Evolutionary conservation across 2,888 invertebrate species (phyloP), one percentile per base, ranked within the genome.

Genomic region (Hanleya hanleyi): DNA sequence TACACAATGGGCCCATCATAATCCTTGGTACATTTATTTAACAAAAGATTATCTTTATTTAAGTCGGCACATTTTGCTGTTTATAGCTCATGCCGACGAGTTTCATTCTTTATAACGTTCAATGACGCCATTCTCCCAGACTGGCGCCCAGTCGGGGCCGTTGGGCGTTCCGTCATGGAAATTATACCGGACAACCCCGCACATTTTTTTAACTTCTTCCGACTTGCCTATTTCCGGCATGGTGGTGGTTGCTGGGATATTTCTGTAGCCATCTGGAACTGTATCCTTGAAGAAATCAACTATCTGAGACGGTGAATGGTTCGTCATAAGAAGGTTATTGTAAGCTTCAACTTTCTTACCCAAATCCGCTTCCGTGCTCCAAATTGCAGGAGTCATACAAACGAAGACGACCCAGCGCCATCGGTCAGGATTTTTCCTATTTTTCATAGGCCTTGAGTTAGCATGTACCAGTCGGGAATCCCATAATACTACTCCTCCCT

Each of bases 401-500:
- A 83, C 82, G 29, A 83, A 79, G 4, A 80, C 76, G 29, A 80
- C 78, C 64, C 69, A 77, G 35, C 84, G 77, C 81, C 82, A 83
- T 32, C 83, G 70, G 37, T 69, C 73, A 4, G 67, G 29, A 26
- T 76, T 41, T 37, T 68, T 68, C 5, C 88, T 78, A 1, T 81
- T 82, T 61, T 75, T 50, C 6, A 75, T 33, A 7, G 87, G 86
- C 9, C 81, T 74, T n/a, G 84, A 83, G 62, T 87, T 87, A 6
- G 86, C 87, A 68, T 88, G 88, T 6, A 87, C 78, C 5, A 83
- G 78, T 57, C 88, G 74, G 0, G 88, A 87, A 62, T 88, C 87
- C 88, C 88, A 88, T 12, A 88, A 71, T 5, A 87, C 80, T 77
- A 88, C 81, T 4, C 86, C 86, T 0, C 88, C 88, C 72, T 84